Evolutionary conservation across 2,113 vertebrate species (phyloP), one percentile per base, ranked within the genome.

Genomic region (Meles meles): DNA sequence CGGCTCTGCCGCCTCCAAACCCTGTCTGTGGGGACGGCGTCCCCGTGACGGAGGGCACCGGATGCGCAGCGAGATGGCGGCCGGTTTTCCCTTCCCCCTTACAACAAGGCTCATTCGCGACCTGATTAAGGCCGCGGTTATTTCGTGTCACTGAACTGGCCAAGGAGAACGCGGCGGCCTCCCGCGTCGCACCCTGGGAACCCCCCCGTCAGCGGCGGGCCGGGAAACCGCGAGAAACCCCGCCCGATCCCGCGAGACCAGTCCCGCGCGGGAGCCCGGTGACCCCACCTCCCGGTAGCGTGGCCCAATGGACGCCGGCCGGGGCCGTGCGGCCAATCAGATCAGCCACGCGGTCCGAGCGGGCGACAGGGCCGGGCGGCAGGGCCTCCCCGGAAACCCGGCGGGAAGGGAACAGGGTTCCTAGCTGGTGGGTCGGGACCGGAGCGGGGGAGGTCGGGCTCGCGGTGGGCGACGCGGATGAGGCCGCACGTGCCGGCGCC

Each of bases 101-200:
- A 47, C 87, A 83, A 39, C 47, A 47, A 47, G 27, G 17, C 6
- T 42, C 14, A 74, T 37, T 79, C 63, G 23, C 90, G 61, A 90
- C 34, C 81, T 90, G 71, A 69, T 94, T 42, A 42, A 84, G 47
- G 57, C 44, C 42, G 63, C 23, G 91, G 3, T 65, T 87, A 77
- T 49, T 67, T 37, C 13, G 82, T 57, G 84, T 88, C 84, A 65
- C 67, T 90, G 94, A 52, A 65, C 8, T 21, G 44, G 83, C 49
- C n/a, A 69, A 71, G 82, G 27, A 57, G 20, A 65, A 63, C 12
- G 21, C 25, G 9, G 2, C 34, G 77, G 42, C 27, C 27, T 63
- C 59, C 8, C 77, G 23, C 52, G 4, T 47, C 61, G 52, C 47
- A 44, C 3, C n/a, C n/a, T 67, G 29, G 7, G 27, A 52, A 0